Percentiles rank a stretch among this genome's conserved stretches.
Conservation (phyloP, 2,888 invertebrate genomes). For the Peribatodes rhomboidaria region DNA sequence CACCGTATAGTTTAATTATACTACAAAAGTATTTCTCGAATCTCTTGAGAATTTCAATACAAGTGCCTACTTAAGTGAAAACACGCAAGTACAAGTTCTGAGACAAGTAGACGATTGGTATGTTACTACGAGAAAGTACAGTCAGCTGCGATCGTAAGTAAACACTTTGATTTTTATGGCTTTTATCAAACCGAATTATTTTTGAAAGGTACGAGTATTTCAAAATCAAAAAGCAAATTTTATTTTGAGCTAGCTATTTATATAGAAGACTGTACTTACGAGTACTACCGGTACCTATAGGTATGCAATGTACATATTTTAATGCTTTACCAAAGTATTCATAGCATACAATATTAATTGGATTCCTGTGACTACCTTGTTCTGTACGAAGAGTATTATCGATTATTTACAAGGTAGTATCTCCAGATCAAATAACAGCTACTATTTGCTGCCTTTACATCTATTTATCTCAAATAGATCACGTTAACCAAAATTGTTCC, state of each 20-base stretch:
- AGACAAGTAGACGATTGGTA: conserved; percentile 32
- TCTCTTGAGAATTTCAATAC: conserved; percentile 18
- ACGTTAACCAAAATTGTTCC: not conserved
- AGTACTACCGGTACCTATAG: not conserved
- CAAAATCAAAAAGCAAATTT: too few species aligned
- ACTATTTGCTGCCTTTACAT: too few species aligned
- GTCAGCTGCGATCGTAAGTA: not conserved
- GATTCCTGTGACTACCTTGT: too few species aligned
- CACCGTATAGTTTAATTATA: conserved; percentile 1
- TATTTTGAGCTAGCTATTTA: too few species aligned
- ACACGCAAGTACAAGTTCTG: conserved; percentile 48
- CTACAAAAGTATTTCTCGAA: conserved; percentile 18
- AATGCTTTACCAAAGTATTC: too few species aligned
- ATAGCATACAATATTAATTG: too few species aligned
- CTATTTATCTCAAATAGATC: not conserved
- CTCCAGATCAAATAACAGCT: too few species aligned
- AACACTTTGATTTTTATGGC: not conserved
- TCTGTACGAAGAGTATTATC: too few species aligned
- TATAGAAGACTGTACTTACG: not conserved
- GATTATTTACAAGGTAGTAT: too few species aligned
- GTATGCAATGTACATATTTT: too few species aligned
- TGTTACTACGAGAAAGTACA: conserved; percentile 23
- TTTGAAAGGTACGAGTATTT: too few species aligned
- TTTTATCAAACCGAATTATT: too few species aligned
- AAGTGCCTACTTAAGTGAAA: conserved; percentile 56